phyloP scores from a whole-genome alignment of 2,888 invertebrate species.

The Pollenia amentaria region DNA sequence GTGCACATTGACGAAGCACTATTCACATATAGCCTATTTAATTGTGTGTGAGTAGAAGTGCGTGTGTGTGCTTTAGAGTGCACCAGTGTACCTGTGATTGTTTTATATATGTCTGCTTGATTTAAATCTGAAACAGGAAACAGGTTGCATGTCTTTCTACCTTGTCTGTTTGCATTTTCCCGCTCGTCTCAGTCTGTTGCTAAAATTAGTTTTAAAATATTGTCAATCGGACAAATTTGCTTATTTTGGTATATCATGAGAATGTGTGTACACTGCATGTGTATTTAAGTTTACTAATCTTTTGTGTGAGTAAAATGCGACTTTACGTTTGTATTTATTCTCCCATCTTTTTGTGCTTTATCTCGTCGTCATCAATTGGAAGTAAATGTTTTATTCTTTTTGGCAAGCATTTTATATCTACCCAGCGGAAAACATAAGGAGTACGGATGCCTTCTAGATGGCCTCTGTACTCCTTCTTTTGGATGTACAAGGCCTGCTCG shows the following conservation, averaged over 20 bases:
- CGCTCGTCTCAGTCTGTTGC: conserved; percentile 1
- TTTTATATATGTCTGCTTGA: conserved; percentile 30
- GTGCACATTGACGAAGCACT: conserved; percentile 21
- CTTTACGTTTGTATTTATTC: conserved; percentile 12
- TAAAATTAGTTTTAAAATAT: conserved; percentile 46
- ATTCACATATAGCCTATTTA: not conserved
- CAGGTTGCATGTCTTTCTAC: conserved; percentile 66
- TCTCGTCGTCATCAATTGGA: conserved; percentile 29
- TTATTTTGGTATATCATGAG: conserved; percentile 15
- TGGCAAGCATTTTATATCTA: conserved; percentile 43
- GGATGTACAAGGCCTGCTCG: too few species aligned
- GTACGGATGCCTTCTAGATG: too few species aligned
- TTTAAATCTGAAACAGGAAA: conserved; percentile 69
- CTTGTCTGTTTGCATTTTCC: conserved; percentile 29
- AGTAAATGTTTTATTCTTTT: conserved; percentile 22
- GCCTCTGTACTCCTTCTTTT: too few species aligned
- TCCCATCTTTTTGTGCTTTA: not conserved
- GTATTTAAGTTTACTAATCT: conserved; percentile 32
- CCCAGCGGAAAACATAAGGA: too few species aligned
- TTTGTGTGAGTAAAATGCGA: conserved; percentile 21
- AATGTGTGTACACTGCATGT: conserved; percentile 12
- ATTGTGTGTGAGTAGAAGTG: too few species aligned
- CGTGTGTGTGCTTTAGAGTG: not conserved
- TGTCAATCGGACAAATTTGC: conserved; percentile 65
- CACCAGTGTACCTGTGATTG: not conserved